A percentile compares a stretch with the other conserved stretches of the same genome.
Evolutionary conservation across 1,140 invertebrate species (phyloP).

Genomic region (Monomorium pharaonis): DNA sequence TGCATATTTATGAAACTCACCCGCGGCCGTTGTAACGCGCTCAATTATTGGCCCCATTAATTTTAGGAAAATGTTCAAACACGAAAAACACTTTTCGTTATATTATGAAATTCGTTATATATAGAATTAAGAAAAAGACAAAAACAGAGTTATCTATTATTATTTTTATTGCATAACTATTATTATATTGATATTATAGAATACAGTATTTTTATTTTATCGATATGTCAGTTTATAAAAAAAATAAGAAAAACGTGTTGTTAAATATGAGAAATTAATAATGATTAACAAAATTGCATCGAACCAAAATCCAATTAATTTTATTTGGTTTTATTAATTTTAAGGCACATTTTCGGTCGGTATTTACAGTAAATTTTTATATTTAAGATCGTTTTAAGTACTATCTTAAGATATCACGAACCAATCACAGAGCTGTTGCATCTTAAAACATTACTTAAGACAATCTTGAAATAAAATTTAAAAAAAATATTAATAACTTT

Average conservation of each 20-base stretch:
- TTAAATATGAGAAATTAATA: not conserved
- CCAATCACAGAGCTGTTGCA: too few species aligned
- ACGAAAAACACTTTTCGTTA: slow-evolving; percentile 14
- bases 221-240: not conserved
- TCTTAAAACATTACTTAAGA: too few species aligned
- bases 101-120: not conserved
- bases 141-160: not conserved
- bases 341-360: not conserved
- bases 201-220: not conserved
- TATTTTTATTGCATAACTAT: not conserved
- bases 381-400: too few species aligned
- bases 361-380: too few species aligned
- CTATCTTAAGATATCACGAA: too few species aligned
- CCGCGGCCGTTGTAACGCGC: slow-evolving; percentile 33
- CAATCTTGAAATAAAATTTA: too few species aligned
- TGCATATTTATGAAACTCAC: slow-evolving; percentile 51
- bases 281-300: not conserved
- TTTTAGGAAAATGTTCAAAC: slow-evolving; percentile 33
- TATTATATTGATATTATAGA: not conserved
- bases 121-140: not conserved
- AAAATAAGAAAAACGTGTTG: not conserved
- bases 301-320: not conserved
- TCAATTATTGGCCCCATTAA: slow-evolving; percentile 42
- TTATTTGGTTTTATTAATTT: not conserved
- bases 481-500: not conserved